Percentiles rank a stretch among this genome's conserved stretches.
These are phyloP conservation scores for Seriola dumerili DNA, from an alignment of 2,113 vertebrate genomes.

Conservation along the genomic window DNA sequence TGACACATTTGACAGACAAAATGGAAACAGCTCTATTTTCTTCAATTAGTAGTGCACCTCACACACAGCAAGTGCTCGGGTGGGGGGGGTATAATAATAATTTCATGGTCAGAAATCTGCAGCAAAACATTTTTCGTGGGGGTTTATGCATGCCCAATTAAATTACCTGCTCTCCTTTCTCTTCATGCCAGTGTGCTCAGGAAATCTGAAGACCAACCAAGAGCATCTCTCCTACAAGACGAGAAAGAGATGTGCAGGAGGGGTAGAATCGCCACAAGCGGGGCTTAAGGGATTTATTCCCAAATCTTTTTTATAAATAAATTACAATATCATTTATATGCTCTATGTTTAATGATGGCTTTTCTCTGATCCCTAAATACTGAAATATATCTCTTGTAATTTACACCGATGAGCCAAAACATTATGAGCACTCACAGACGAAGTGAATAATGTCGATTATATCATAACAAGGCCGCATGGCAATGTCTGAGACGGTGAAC, in stretches of 20 bases:
- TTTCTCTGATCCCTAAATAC: background rate
- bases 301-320: conserved; percentile 33
- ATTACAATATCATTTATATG: conserved; percentile 1
- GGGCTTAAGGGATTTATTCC: conserved; percentile 23
- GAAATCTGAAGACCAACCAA: background rate
- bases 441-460: background rate
- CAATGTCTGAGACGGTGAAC: background rate
- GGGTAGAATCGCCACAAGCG: background rate
- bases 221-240: conserved; percentile 3
- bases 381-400: background rate
- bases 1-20: background rate
- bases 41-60: background rate
- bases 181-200: background rate
- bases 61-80: background rate
- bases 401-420: background rate
- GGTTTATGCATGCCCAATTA: background rate
- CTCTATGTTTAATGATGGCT: background rate
- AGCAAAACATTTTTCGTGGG: background rate
- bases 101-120: background rate
- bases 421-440: background rate
- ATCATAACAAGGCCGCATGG: no score
- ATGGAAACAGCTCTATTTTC: background rate
- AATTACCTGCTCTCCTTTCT: background rate
- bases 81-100: background rate
- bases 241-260: conserved; percentile 4